Conservation (phyloP, 2,888 invertebrate genomes). For the Parnassius mnemosyne region DNA sequence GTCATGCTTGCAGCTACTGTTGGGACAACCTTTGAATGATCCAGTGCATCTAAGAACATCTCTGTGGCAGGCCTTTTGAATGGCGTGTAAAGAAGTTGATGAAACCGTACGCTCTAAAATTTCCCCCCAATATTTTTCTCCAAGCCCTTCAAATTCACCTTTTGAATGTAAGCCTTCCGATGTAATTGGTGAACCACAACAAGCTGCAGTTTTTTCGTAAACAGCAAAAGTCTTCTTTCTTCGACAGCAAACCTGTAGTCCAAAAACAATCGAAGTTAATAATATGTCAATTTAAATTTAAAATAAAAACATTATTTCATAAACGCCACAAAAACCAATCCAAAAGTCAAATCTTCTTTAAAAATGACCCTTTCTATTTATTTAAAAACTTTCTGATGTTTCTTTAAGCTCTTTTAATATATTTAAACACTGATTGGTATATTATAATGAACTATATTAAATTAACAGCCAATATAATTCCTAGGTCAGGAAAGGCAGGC, state of each 20-base stretch:
- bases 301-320: too few relatives aligned
- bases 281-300: background rate
- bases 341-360: too few relatives aligned
- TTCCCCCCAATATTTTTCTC: slow-evolving; percentile 88
- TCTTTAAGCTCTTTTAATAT: too few relatives aligned
- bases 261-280: slow-evolving; percentile 19
- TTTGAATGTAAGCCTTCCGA: slow-evolving; percentile 75
- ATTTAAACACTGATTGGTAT: too few relatives aligned
- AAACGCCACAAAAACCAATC: too few relatives aligned
- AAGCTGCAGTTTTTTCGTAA: slow-evolving; percentile 71
- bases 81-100: slow-evolving; percentile 86
- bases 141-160: slow-evolving; percentile 83
- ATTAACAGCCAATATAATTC: too few relatives aligned
- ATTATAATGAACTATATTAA: too few relatives aligned
- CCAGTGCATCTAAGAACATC: slow-evolving; percentile 65
- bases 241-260: slow-evolving; percentile 67
- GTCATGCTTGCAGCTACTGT: slow-evolving; percentile 64
- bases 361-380: too few relatives aligned
- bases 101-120: slow-evolving; percentile 89
- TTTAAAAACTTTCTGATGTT: too few relatives aligned
- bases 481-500: too few relatives aligned
- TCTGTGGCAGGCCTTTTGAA: slow-evolving; percentile 78
- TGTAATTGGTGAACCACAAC: slow-evolving; percentile 70
- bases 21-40: slow-evolving; percentile 72
- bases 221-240: slow-evolving; percentile 62